Evolutionary conservation across 2,797 vertebrate genomes (phyloP).

Genomic region (Bradypodion ventrale): DNA sequence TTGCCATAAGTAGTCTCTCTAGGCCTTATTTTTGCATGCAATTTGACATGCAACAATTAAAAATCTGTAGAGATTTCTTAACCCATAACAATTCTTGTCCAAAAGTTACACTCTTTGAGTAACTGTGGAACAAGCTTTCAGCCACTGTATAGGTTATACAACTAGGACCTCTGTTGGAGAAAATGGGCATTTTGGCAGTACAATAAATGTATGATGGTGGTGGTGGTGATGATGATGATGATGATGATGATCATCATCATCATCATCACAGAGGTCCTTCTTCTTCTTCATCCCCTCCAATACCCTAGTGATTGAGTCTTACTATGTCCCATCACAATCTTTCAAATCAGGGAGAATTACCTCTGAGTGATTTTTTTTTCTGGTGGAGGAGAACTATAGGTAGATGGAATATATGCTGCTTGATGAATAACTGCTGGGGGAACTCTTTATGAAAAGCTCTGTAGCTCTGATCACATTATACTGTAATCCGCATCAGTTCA

Average conservation of each 20-base stretch:
- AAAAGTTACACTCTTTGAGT: too few species aligned
- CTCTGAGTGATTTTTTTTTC: constrained; percentile 9
- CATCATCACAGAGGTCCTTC: too few species aligned
- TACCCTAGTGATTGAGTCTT: background rate
- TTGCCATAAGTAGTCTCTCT: too few species aligned
- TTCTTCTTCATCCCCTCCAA: too few species aligned
- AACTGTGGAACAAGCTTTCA: too few species aligned
- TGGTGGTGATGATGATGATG: background rate
- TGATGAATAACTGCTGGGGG: constrained; percentile 11
- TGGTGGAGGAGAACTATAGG: background rate
- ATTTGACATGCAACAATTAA: too few species aligned
- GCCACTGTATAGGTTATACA: background rate
- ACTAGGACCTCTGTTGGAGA: background rate
- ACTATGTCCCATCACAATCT: background rate
- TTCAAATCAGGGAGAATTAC: constrained; percentile 4
- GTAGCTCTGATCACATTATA: background rate
- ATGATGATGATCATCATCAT: too few species aligned
- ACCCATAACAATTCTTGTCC: too few species aligned
- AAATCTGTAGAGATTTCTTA: too few species aligned
- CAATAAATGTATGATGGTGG: background rate
- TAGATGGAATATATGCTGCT: background rate
- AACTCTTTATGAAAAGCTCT: background rate
- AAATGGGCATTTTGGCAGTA: background rate
- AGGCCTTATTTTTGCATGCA: too few species aligned
- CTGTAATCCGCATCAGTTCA: background rate